These are phyloP conservation scores for Emys orbicularis DNA, from an alignment of 2,797 vertebrate species.

Conservation along the genomic window DNA sequence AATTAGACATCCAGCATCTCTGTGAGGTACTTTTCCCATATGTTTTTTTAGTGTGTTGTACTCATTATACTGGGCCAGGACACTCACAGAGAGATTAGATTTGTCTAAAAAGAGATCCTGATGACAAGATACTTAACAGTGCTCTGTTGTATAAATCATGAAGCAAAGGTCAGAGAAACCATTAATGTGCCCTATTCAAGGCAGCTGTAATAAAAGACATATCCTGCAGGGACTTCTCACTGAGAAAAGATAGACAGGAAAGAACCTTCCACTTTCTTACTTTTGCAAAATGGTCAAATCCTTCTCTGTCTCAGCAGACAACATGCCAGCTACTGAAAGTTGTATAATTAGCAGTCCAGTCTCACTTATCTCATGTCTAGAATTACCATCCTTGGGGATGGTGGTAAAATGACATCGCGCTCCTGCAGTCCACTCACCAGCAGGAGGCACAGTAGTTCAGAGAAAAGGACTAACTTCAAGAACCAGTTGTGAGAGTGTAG, in stretches of 20 bases:
- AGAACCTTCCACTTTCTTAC: not conserved
- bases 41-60: not conserved
- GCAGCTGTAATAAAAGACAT: conserved; percentile 57
- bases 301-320: not conserved
- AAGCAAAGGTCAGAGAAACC: conserved; percentile 67
- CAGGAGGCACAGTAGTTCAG: conserved; percentile 49
- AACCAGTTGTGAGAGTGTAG: not conserved
- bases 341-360: conserved; percentile 54
- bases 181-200: conserved; percentile 37
- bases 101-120: conserved; percentile 61
- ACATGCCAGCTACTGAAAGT: conserved; percentile 50
- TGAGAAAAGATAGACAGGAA: conserved; percentile 6
- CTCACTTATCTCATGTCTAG: conserved; percentile 44
- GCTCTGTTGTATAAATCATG: conserved; percentile 63
- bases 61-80: conserved; percentile 50
- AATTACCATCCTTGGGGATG: conserved; percentile 51
- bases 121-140: conserved; percentile 72
- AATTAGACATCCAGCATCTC: not conserved
- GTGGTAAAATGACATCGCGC: conserved; percentile 48
- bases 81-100: conserved; percentile 68
- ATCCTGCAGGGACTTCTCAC: not conserved
- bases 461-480: conserved; percentile 49
- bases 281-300: not conserved
- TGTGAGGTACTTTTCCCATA: not conserved
- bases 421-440: conserved; percentile 61